A percentile compares a stretch with the other conserved stretches of the same genome.
Evolutionary conservation across 2,888 invertebrate species (phyloP).

Genomic region (Hemaris fuciformis): DNA sequence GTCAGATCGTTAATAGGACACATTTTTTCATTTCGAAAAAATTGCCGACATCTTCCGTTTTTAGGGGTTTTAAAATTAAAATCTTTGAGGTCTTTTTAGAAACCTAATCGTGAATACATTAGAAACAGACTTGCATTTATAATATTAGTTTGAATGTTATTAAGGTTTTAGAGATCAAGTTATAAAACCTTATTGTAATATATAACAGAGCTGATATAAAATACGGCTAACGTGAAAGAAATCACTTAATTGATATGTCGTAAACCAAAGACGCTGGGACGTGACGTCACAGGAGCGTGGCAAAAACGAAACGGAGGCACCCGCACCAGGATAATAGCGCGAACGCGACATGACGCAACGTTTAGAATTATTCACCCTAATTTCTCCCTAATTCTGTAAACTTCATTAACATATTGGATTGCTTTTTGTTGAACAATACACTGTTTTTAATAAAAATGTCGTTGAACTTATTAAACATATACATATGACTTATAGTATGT

Average conservation of each 20-base stretch:
- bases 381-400: not conserved
- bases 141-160: too few species aligned
- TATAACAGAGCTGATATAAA: not conserved
- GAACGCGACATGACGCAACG: not conserved
- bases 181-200: too few species aligned
- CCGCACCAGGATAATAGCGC: slow-evolving; percentile 1
- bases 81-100: too few species aligned
- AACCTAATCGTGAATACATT: too few species aligned
- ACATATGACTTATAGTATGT: too few species aligned
- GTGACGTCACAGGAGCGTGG: not conserved
- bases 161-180: too few species aligned
- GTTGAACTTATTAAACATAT: not conserved
- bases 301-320: not conserved
- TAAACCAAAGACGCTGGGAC: not conserved
- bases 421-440: not conserved
- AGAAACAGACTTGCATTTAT: too few species aligned
- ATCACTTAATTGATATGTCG: not conserved
- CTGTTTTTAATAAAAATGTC: not conserved
- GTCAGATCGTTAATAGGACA: too few species aligned
- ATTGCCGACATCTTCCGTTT: too few species aligned
- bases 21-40: too few species aligned
- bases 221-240: not conserved
- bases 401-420: not conserved
- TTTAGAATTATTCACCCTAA: not conserved
- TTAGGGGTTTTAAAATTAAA: too few species aligned